phyloP scores from a whole-genome alignment of 2,888 invertebrate species.

The Ectemnius lituratus region DNA sequence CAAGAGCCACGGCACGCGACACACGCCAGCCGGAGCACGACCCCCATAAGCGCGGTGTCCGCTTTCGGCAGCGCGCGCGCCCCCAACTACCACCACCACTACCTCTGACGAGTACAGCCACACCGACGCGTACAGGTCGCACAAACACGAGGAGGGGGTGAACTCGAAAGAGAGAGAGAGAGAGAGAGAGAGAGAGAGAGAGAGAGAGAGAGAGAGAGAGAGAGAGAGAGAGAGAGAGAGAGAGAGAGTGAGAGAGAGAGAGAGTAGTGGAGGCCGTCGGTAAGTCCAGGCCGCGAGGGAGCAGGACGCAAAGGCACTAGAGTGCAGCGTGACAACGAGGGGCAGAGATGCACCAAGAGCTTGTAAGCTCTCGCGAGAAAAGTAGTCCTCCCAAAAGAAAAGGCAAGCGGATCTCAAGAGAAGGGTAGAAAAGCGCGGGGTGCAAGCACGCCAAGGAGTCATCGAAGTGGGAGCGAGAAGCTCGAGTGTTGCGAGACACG shows the following conservation, averaged over 20 bases:
- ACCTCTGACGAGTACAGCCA: too few species aligned
- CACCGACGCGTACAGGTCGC: too few species aligned
- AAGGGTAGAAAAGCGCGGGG: background rate
- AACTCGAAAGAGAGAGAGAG: constrained; percentile 9
- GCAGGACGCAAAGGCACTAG: background rate
- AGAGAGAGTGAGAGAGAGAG: constrained; percentile 21
- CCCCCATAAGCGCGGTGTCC: constrained; percentile 28
- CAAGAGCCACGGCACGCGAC: constrained; percentile 68
- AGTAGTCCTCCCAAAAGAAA: background rate
- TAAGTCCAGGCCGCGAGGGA: too few species aligned
- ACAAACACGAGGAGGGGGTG: background rate
- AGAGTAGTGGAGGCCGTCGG: constrained; percentile 21
- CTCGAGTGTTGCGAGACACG: background rate
- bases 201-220: constrained; percentile 20
- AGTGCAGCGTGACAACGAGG: constrained; percentile 18
- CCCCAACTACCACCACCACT: background rate
- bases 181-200: constrained; percentile 24
- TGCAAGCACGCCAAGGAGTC: background rate
- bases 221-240: constrained; percentile 16
- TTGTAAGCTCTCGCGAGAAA: background rate
- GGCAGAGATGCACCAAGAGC: background rate
- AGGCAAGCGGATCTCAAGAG: background rate
- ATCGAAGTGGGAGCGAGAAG: background rate
- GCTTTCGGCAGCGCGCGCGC: constrained; percentile 36
- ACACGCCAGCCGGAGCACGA: constrained; percentile 52